phyloP scores from a whole-genome alignment of 2,797 vertebrate genomes.

The Ispidina lecontei region DNA sequence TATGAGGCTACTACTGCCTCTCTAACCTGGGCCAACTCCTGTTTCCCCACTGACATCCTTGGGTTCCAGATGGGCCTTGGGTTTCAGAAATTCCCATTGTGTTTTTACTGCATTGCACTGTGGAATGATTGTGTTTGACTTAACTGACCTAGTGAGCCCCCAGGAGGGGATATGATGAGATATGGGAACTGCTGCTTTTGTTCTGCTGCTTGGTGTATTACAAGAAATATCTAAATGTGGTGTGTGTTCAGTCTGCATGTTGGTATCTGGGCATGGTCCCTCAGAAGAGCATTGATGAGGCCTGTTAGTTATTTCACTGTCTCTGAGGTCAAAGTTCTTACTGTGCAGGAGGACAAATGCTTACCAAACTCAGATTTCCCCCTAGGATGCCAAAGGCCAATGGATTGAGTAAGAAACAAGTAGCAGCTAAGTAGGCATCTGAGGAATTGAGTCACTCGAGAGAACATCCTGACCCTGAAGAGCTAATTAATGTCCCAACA shows the following conservation, averaged over 20 bases:
- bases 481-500: conserved; percentile 27
- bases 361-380: not conserved
- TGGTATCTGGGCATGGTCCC: not conserved
- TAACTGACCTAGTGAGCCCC: not conserved
- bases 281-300: not conserved
- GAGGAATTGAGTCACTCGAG: not conserved
- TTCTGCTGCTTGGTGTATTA: rapidly evolving
- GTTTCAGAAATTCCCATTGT: not conserved
- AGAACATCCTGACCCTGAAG: not conserved
- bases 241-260: rapidly evolving
- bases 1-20: not conserved
- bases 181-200: not conserved
- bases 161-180: not conserved
- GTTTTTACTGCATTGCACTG: not conserved
- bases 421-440: not conserved
- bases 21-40: not conserved
- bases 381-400: not conserved
- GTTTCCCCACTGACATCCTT: not conserved
- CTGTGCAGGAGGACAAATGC: not conserved
- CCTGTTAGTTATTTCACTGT: not conserved
- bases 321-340: not conserved
- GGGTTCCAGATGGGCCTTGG: not conserved
- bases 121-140: not conserved
- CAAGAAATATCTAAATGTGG: too few species aligned
- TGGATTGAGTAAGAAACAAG: not conserved